Evolutionary conservation across 2,797 vertebrate genomes (phyloP).

Genomic region (Streptopelia turtur): DNA sequence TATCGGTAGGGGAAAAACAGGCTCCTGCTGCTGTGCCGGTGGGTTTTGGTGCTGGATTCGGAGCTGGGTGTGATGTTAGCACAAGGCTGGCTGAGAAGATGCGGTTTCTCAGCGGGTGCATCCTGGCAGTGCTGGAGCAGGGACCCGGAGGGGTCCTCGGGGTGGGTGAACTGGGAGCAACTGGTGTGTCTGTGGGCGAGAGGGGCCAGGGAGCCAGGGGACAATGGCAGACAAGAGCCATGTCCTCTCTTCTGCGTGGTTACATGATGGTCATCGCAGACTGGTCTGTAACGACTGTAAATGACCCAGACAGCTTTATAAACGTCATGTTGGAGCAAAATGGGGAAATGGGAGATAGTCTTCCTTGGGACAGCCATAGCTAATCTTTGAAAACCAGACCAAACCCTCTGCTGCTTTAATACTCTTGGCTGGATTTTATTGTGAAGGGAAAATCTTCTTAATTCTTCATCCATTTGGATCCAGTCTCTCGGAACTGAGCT

Average conservation of each 20-base stretch:
- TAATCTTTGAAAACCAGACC: slow-evolving; percentile 55
- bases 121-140: neutral
- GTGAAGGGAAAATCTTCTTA: slow-evolving; percentile 65
- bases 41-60: neutral
- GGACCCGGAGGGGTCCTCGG: rapidly evolving
- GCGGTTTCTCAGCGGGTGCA: neutral
- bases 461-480: slow-evolving; percentile 57
- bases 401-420: slow-evolving; percentile 29
- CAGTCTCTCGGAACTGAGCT: slow-evolving; percentile 48
- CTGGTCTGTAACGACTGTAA: neutral
- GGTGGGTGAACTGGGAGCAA: neutral
- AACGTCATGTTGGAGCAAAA: neutral
- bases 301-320: neutral
- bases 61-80: neutral
- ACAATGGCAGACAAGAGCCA: neutral
- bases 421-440: slow-evolving; percentile 1
- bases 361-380: slow-evolving; percentile 23
- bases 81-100: neutral
- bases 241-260: rapidly evolving
- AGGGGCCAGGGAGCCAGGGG: neutral
- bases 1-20: neutral
- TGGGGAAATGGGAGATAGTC: neutral
- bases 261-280: neutral
- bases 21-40: neutral
- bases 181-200: neutral